Conservation (phyloP, 2,797 vertebrate species). For the Ficedula albicollis region DNA sequence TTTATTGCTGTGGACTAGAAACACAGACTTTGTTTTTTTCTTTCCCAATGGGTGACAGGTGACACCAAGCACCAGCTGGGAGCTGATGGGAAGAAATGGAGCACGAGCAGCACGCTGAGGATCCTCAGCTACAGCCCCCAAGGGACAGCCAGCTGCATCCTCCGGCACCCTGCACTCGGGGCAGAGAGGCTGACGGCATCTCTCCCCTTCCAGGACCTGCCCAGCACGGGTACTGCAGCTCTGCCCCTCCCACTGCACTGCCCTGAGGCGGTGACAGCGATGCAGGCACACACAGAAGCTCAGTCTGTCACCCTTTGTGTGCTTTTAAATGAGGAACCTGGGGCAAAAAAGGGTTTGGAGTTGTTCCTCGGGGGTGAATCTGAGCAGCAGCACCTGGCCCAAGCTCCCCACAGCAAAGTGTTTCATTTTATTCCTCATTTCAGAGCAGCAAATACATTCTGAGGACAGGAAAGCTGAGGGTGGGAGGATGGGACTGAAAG, state of each 20-base stretch:
- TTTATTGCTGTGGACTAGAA: background rate
- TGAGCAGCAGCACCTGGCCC: background rate
- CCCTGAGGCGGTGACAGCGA: background rate
- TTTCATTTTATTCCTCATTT: background rate
- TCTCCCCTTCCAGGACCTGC: conserved; percentile 36
- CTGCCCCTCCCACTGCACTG: rapidly evolving
- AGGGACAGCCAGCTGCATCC: conserved; percentile 44
- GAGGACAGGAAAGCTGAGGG: background rate
- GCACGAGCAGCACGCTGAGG: conserved; percentile 53
- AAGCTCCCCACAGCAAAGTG: background rate
- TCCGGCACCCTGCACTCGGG: conserved; percentile 60
- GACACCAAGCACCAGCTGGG: conserved; percentile 47
- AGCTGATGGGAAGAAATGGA: conserved; percentile 61
- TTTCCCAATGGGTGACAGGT: conserved; percentile 42
- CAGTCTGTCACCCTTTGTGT: background rate
- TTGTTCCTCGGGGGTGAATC: background rate
- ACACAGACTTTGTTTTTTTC: too few species aligned
- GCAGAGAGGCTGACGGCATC: background rate
- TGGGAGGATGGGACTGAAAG: background rate
- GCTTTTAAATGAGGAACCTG: background rate
- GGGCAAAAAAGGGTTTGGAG: background rate
- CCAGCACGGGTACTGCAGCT: background rate
- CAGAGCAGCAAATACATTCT: background rate
- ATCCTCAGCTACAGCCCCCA: background rate
- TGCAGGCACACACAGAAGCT: background rate